These are phyloP conservation scores for Heteropelma amictum DNA, from an alignment of 2,888 invertebrate genomes.

Conservation along the genomic window DNA sequence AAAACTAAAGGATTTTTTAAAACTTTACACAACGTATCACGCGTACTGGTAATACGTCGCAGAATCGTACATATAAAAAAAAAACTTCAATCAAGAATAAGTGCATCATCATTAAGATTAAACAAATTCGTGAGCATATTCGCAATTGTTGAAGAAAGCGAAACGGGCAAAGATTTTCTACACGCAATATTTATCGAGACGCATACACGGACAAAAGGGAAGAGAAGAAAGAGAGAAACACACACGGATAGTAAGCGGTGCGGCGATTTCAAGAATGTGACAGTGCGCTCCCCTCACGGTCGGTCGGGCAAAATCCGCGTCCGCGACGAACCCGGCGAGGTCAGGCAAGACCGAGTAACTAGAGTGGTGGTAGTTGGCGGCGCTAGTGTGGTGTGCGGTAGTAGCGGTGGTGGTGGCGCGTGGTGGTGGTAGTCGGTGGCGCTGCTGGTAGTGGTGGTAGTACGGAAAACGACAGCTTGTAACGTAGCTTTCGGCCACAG, in stretches of 20 bases:
- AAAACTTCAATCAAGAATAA: too few relatives aligned
- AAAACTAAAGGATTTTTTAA: too few relatives aligned
- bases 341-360: constrained; percentile 42
- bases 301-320: constrained; percentile 61
- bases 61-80: too few relatives aligned
- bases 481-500: constrained; percentile 26
- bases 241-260: constrained; percentile 29
- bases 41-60: too few relatives aligned
- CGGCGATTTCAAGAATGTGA: constrained; percentile 70
- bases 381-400: constrained; percentile 35
- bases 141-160: too few relatives aligned
- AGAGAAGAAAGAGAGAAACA: constrained; percentile 1
- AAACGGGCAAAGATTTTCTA: neutral
- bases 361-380: constrained; percentile 45
- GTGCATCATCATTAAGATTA: too few relatives aligned
- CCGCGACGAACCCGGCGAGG: constrained; percentile 63
- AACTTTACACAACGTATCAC: too few relatives aligned
- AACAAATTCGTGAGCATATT: too few relatives aligned
- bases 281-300: constrained; percentile 68
- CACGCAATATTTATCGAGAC: neutral
- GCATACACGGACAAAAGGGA: neutral
- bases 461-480: constrained; percentile 31
- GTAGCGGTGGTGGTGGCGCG: constrained; percentile 2
- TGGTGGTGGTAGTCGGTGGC: neutral
- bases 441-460: constrained; percentile 6